phyloP scores from a whole-genome alignment of 1,140 invertebrate species.

The Maconellicoccus hirsutus region DNA sequence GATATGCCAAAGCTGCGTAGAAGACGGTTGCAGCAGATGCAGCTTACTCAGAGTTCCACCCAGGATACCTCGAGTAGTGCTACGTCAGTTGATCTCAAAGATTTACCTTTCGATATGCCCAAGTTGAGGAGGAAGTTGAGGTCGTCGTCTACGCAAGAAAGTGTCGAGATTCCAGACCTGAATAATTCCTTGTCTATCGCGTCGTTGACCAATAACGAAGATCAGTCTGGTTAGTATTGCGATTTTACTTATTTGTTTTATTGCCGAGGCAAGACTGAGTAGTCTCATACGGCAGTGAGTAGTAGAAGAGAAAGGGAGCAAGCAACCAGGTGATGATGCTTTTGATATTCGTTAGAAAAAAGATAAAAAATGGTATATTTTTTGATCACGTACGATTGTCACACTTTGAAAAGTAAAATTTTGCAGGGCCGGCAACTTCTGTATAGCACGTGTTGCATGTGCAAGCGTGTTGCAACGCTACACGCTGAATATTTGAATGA shows the following conservation, averaged over 20 bases:
- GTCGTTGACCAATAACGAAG: not conserved
- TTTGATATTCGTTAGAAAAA: too few species aligned
- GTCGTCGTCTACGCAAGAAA: not conserved
- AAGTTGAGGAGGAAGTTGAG: constrained; percentile 58
- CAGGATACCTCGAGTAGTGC: constrained; percentile 50
- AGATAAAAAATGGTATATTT: too few species aligned
- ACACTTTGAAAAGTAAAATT: too few species aligned
- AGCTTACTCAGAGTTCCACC: constrained; percentile 22
- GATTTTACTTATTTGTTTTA: not conserved
- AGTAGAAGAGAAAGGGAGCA: too few species aligned
- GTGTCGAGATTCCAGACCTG: not conserved
- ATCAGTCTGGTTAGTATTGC: not conserved
- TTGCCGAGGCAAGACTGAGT: too few species aligned
- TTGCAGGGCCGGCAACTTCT: too few species aligned
- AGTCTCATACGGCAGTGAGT: too few species aligned
- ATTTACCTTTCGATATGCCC: constrained; percentile 80
- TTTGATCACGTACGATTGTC: too few species aligned
- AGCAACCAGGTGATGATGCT: too few species aligned
- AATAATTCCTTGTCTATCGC: not conserved
- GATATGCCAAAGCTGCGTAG: constrained; percentile 80
- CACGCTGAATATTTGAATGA: too few species aligned
- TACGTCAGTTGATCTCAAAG: constrained; percentile 58
- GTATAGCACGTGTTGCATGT: too few species aligned
- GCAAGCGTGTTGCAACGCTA: too few species aligned
- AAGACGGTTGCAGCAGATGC: constrained; percentile 37